Conservation (phyloP, 2,888 invertebrate genomes). For the Suillia variegata region DNA sequence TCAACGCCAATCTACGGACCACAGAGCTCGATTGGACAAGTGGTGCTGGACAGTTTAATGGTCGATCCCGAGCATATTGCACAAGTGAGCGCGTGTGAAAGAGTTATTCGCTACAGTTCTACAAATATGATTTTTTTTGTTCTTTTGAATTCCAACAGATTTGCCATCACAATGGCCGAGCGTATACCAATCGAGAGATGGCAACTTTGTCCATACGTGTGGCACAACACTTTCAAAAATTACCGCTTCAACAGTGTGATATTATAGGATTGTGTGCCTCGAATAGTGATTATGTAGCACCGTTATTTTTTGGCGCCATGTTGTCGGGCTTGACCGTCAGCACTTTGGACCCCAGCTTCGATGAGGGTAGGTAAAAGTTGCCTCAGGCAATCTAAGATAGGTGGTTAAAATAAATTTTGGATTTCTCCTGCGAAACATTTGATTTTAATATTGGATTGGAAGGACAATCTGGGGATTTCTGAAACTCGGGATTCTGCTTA, state of each 20-base stretch:
- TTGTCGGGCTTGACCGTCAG: constrained; percentile 20
- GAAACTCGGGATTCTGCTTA: too few species aligned
- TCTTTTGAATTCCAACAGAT: too few species aligned
- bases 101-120: too few species aligned
- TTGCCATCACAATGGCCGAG: background rate
- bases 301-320: constrained; percentile 23
- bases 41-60: background rate
- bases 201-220: constrained; percentile 9
- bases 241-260: constrained; percentile 19
- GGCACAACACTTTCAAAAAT: constrained; percentile 4
- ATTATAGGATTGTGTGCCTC: constrained; percentile 22
- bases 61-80: background rate
- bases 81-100: background rate
- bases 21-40: background rate
- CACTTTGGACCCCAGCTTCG: constrained; percentile 17
- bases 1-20: background rate
- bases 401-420: too few species aligned
- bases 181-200: background rate
- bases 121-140: too few species aligned
- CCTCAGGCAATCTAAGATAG: too few species aligned
- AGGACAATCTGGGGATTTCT: too few species aligned
- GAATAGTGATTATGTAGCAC: constrained; percentile 26
- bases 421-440: too few species aligned
- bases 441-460: too few species aligned
- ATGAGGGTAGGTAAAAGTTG: too few species aligned